Evolutionary conservation across 1,140 invertebrate species (phyloP), one percentile per base, ranked within the genome.

Genomic region (Pseudomyrmex pallidus): DNA sequence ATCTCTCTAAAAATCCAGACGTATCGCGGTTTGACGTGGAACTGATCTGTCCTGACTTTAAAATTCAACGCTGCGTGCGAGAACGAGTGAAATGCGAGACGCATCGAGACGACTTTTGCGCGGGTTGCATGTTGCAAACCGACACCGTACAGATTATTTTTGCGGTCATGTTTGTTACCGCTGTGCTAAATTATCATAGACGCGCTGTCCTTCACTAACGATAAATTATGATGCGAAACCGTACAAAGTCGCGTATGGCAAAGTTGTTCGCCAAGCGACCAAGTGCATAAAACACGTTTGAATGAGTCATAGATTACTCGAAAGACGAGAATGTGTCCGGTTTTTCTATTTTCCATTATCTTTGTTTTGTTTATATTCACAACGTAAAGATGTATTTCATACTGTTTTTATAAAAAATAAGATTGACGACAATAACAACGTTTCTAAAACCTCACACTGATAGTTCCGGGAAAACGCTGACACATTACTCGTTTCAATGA

Each of bases 141-240:
- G 66, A 72, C 56, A 54, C 52, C 46, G 64, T 17, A 59, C 9
- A 20, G 50, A 72, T 84, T 72, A 64, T 70, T 82, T 82, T 72
- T 64, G 76, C 59, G 76, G 83, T 84, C 22, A 12, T 13, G 25
- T 68, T 72, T 1, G 76, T 67, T n/a, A 17, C 25, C 63, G 46
- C 66, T 25, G 35, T 68, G 48, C 61, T 15, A 66, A 64, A 73
- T 84, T 72, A 82, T 56, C 22, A 20, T 13, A 13, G 25, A 17
- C 25, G 9, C 66, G 35, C 66, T 44, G 78, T 54, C 44, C 22
- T 63, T 35, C 3, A n/a, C 59, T 12, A 56, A 44, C 44, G 9
- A 73, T 73, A 73, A 57, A 50, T 85, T 83, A 54, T 70, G 67
- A 54, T 70, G 67, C 35, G 64, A 82, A 82, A n/a, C 48, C 20